A percentile compares a stretch with the other conserved stretches of the same genome.
phyloP scores from a whole-genome alignment of 1,140 invertebrate species.

The Antheraea pernyi region DNA sequence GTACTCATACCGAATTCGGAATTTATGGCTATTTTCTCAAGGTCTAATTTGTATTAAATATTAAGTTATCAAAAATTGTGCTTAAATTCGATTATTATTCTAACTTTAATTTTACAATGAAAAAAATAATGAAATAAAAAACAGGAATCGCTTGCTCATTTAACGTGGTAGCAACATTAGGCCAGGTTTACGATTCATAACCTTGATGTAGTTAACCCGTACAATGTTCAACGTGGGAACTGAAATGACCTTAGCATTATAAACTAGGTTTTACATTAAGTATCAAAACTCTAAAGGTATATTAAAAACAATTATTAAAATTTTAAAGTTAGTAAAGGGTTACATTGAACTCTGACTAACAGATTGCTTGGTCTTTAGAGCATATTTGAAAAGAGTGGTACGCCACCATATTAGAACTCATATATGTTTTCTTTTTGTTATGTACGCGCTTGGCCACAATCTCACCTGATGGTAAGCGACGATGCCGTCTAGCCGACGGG shows the following conservation, averaged over 20 bases:
- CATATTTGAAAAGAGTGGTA: no score
- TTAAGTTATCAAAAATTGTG: no score
- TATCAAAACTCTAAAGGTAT: not conserved
- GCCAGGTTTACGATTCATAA: conserved; percentile 14
- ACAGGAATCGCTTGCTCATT: not conserved
- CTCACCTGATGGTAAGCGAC: no score
- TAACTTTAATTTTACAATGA: not conserved
- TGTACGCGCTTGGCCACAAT: no score
- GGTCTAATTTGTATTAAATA: no score
- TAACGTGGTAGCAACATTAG: not conserved
- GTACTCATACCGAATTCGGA: no score
- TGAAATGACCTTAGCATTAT: not conserved
- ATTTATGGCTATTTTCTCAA: no score
- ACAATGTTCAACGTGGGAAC: conserved; percentile 8
- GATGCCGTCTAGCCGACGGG: no score
- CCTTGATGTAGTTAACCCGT: conserved; percentile 7
- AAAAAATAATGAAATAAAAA: not conserved
- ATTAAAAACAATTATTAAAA: not conserved
- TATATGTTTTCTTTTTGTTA: no score
- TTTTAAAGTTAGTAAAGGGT: not conserved
- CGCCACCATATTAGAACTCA: no score
- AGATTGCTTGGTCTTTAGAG: not conserved
- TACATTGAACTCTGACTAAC: not conserved
- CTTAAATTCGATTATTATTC: no score
- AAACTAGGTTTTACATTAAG: not conserved